Evolutionary conservation across 2,113 vertebrate genomes (phyloP).

Genomic region (Polyodon spathula): DNA sequence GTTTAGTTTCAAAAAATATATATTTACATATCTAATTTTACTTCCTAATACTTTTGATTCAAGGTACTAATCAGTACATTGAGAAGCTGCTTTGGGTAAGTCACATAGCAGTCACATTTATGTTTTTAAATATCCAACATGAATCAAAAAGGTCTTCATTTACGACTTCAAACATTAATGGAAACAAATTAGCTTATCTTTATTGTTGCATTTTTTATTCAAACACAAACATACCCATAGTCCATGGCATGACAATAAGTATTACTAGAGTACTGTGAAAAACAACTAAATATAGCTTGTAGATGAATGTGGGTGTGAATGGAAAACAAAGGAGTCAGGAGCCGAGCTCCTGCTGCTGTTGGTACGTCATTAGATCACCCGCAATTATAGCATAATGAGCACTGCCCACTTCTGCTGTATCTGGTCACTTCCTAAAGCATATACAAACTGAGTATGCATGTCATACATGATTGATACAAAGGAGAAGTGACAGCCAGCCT

Average conservation of each 20-base stretch:
- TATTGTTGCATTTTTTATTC: slow-evolving; percentile 24
- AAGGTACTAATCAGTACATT: too few relatives aligned
- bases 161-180: too few relatives aligned
- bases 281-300: slow-evolving; percentile 64
- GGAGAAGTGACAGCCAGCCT: slow-evolving; percentile 1
- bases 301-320: slow-evolving; percentile 55
- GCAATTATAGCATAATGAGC: slow-evolving; percentile 51
- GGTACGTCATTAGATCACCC: slow-evolving; percentile 51
- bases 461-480: slow-evolving; percentile 28
- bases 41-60: too few relatives aligned
- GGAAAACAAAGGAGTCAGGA: slow-evolving; percentile 59
- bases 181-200: slow-evolving; percentile 58
- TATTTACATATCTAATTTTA: slow-evolving; percentile 17
- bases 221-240: slow-evolving; percentile 14
- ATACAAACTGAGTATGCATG: slow-evolving; percentile 47
- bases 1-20: slow-evolving; percentile 37
- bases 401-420: slow-evolving; percentile 43
- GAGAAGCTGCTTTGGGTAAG: too few relatives aligned
- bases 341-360: slow-evolving; percentile 44
- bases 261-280: slow-evolving; percentile 36
- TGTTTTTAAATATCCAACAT: too few relatives aligned
- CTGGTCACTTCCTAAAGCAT: slow-evolving; percentile 40
- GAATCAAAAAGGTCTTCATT: too few relatives aligned
- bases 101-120: too few relatives aligned
- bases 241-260: slow-evolving; percentile 40